Conservation (phyloP, 2,113 vertebrate genomes). For the Pogonocichla stellata region DNA sequence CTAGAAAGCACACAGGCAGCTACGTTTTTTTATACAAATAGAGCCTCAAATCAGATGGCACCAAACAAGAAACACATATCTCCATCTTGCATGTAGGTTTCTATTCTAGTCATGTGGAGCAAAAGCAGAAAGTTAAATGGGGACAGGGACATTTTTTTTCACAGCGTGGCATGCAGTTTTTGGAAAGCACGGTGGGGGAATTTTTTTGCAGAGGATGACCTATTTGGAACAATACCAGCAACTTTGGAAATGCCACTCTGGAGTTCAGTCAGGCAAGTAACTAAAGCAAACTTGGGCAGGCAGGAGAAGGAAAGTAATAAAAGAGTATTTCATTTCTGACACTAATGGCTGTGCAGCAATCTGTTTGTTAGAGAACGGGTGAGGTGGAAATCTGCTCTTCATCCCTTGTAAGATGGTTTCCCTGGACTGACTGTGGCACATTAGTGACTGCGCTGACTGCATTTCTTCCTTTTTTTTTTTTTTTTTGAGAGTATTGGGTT, state of each 20-base stretch:
- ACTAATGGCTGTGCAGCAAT: neutral
- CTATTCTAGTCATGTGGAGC: constrained; percentile 61
- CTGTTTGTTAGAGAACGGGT: neutral
- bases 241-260: constrained; percentile 74
- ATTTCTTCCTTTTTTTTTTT: neutral
- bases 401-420: neutral
- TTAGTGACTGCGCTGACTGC: neutral
- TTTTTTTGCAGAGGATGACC: constrained; percentile 78
- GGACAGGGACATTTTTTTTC: constrained; percentile 66
- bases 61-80: constrained; percentile 16
- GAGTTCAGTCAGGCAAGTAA: constrained; percentile 67
- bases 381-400: neutral
- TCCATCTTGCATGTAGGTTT: constrained; percentile 11
- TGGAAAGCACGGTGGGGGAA: constrained; percentile 73
- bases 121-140: constrained; percentile 67
- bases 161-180: constrained; percentile 55
- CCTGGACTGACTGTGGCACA: neutral
- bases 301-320: constrained; percentile 36
- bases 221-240: constrained; percentile 78
- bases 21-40: constrained; percentile 37
- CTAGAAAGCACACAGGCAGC: constrained; percentile 35
- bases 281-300: constrained; percentile 56
- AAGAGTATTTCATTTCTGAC: constrained; percentile 44
- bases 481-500: neutral
- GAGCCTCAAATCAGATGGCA: constrained; percentile 37